phyloP scores from a whole-genome alignment of 53 echinoderm and acorn worm genomes.

The Hippasteria phrygiana region DNA sequence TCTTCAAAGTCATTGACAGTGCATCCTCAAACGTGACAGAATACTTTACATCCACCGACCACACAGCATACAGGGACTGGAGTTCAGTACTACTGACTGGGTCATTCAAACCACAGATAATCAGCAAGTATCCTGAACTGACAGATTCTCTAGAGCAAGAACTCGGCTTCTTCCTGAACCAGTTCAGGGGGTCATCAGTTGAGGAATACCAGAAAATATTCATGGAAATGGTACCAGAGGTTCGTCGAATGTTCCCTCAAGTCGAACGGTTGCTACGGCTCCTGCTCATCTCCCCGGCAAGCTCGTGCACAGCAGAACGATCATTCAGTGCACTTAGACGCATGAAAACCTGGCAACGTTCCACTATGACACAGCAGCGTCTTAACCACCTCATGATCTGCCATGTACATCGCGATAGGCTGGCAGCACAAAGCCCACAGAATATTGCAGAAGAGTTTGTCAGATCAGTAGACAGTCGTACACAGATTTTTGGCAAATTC shows the following conservation, averaged over 20 bases:
- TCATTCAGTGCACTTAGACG: conserved; percentile 70
- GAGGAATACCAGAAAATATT: conserved; percentile 34
- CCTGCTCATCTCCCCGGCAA: conserved; percentile 58
- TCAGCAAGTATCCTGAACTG: conserved; percentile 7
- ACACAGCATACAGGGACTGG: background rate
- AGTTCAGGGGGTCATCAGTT: conserved; percentile 40
- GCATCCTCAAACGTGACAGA: conserved; percentile 24
- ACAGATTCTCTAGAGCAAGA: background rate
- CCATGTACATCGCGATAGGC: conserved; percentile 62
- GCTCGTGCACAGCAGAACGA: conserved; percentile 62
- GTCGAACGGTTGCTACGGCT: conserved; percentile 56
- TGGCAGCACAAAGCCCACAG: conserved; percentile 1
- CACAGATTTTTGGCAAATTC: too few species aligned
- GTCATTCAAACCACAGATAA: background rate
- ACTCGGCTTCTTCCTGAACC: conserved; percentile 19
- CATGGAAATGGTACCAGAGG: background rate
- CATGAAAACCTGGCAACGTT: conserved; percentile 67
- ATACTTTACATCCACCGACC: conserved; percentile 54
- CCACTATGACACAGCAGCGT: conserved; percentile 68
- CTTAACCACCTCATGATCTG: conserved; percentile 66
- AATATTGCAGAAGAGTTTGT: conserved; percentile 60
- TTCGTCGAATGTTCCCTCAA: conserved; percentile 15
- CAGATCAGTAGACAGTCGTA: too few species aligned
- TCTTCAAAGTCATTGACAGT: conserved; percentile 51
- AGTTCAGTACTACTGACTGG: conserved; percentile 14